Percentiles rank a stretch among this genome's conserved stretches.
Conservation (phyloP, 2,797 vertebrate species). For the Ctenosaura bakeri region DNA sequence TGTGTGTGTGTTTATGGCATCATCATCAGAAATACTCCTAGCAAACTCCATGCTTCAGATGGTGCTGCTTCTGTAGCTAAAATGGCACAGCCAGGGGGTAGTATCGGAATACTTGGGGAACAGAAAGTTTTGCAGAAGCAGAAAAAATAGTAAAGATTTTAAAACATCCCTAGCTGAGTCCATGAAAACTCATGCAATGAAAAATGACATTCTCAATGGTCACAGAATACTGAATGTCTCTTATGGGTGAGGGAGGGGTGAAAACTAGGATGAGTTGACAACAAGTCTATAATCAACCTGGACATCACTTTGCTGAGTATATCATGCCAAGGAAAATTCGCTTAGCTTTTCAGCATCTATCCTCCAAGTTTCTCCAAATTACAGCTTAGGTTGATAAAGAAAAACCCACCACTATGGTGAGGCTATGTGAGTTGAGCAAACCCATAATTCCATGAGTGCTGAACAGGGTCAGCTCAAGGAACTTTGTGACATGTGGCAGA, state of each 20-base stretch:
- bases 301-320: too few species aligned
- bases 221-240: background rate
- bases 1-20: background rate
- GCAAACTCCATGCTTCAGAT: background rate
- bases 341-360: too few species aligned
- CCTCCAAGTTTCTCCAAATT: too few species aligned
- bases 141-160: background rate
- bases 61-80: background rate
- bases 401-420: background rate
- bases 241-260: background rate
- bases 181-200: background rate
- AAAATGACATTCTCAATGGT: background rate
- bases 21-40: background rate
- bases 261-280: background rate
- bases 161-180: too few species aligned
- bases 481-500: too few species aligned
- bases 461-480: too few species aligned
- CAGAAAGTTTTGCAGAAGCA: background rate
- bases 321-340: too few species aligned
- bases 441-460: slow-evolving; percentile 31
- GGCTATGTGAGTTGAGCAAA: background rate
- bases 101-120: background rate
- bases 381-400: background rate
- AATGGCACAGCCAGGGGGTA: background rate
- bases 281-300: too few species aligned